These are phyloP conservation scores for Panopea generosa DNA, from an alignment of 2,888 invertebrate genomes.

Conservation along the genomic window DNA sequence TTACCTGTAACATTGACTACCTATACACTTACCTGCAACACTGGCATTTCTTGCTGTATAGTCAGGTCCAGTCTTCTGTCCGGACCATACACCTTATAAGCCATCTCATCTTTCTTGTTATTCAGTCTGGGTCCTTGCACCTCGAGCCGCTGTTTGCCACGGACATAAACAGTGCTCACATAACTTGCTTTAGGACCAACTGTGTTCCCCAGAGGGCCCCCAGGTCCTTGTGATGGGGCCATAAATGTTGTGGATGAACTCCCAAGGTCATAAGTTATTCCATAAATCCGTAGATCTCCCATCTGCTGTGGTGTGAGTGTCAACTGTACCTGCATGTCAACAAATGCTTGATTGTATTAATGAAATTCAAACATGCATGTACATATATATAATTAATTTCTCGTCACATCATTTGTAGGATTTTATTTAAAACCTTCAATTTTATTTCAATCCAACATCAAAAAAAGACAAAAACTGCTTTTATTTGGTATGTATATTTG, in stretches of 20 bases:
- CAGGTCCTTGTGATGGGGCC: constrained; percentile 63
- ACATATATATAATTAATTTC: too few species aligned
- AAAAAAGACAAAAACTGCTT: too few species aligned
- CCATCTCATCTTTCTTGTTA: constrained; percentile 86
- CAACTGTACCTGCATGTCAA: constrained; percentile 89
- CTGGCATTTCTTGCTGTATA: constrained; percentile 92
- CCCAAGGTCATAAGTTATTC: constrained; percentile 89
- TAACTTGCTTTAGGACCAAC: constrained; percentile 72
- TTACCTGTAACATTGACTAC: too few species aligned
- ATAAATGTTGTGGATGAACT: constrained; percentile 67
- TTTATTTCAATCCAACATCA: too few species aligned
- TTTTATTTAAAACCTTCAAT: too few species aligned
- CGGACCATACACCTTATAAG: constrained; percentile 86
- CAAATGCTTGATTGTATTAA: too few species aligned
- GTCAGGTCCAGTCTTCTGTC: constrained; percentile 91
- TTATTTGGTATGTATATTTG: too few species aligned
- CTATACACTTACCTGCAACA: constrained; percentile 92
- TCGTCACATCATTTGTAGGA: too few species aligned
- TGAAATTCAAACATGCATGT: too few species aligned
- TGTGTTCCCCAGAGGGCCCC: constrained; percentile 45
- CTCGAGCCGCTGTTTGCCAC: constrained; percentile 85
- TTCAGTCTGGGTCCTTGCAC: constrained; percentile 88
- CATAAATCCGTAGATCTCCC: constrained; percentile 91
- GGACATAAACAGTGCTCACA: constrained; percentile 78
- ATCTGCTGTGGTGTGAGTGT: constrained; percentile 90